These are phyloP conservation scores for Pollachius pollachius DNA, from an alignment of 2,113 vertebrate genomes.

Conservation along the genomic window DNA sequence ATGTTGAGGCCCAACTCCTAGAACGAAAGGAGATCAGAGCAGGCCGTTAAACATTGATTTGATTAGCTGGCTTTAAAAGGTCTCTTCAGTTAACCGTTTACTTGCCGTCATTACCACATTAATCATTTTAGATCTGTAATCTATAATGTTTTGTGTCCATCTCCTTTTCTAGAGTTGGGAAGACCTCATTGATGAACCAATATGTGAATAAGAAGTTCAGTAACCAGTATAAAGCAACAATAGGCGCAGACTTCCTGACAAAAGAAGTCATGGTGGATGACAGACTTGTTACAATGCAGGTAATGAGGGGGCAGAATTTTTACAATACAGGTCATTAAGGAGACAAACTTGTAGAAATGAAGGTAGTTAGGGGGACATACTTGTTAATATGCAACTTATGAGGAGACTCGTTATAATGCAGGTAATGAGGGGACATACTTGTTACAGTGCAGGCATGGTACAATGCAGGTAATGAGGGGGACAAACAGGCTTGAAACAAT, in stretches of 20 bases:
- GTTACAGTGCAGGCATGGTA: conserved; percentile 82
- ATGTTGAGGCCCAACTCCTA: not conserved
- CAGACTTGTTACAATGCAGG: conserved; percentile 98
- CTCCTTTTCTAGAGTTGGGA: conserved; percentile 80
- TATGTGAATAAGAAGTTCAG: conserved; percentile 99
- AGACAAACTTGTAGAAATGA: conserved; percentile 90
- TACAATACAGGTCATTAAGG: conserved; percentile 88
- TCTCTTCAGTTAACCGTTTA: not conserved
- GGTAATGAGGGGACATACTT: conserved; percentile 64
- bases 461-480: conserved; percentile 86
- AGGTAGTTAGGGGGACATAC: conserved; percentile 79
- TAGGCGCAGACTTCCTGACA: conserved; percentile 94
- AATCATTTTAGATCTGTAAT: conserved; percentile 4
- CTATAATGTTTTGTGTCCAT: conserved; percentile 5
- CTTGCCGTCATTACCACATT: not conserved
- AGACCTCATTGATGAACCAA: conserved; percentile 97
- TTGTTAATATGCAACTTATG: conserved; percentile 95
- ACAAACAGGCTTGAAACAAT: conserved; percentile 92
- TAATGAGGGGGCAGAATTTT: conserved; percentile 79
- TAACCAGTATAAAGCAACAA: conserved; percentile 98
- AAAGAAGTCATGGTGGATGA: conserved; percentile 99
- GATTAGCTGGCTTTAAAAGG: not conserved
- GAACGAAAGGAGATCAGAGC: not conserved
- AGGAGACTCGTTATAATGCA: conserved; percentile 89
- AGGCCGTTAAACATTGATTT: not conserved